Percentiles rank a stretch among this genome's conserved stretches.
Evolutionary conservation across 1,140 invertebrate genomes (phyloP).

Genomic region (Drepana arcuata): DNA sequence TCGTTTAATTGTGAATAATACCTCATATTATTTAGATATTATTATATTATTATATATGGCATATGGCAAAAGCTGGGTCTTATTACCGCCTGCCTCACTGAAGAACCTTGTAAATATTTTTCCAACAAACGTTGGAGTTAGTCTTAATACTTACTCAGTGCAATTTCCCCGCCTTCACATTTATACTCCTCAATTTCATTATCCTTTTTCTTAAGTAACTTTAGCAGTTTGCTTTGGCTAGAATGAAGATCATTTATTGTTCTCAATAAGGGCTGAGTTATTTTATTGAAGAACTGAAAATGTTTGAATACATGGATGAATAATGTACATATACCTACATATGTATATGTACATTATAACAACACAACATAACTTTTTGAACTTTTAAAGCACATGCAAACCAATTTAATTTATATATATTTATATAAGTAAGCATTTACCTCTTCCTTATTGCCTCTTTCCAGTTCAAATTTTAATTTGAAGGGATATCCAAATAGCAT

Average conservation of each 20-base stretch:
- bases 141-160: conserved; percentile 28
- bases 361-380: not conserved
- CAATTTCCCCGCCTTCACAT: conserved; percentile 25
- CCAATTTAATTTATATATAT: not conserved
- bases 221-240: conserved; percentile 32
- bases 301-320: not conserved
- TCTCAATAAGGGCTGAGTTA: conserved; percentile 32
- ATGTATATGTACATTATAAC: not conserved
- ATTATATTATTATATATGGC: no score
- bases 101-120: no score
- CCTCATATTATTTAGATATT: no score
- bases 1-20: no score
- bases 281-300: conserved; percentile 38
- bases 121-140: no score
- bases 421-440: conserved; percentile 17
- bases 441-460: conserved; percentile 29
- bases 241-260: conserved; percentile 33
- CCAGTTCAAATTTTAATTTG: conserved; percentile 28
- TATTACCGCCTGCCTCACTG: no score
- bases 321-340: not conserved
- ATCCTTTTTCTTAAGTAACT: conserved; percentile 36
- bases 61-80: no score
- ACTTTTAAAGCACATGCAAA: not conserved
- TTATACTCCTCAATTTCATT: conserved; percentile 48
- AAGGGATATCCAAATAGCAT: conserved; percentile 30